phyloP scores from a whole-genome alignment of 2,797 vertebrate species.

The Pseudochirops corinnae region DNA sequence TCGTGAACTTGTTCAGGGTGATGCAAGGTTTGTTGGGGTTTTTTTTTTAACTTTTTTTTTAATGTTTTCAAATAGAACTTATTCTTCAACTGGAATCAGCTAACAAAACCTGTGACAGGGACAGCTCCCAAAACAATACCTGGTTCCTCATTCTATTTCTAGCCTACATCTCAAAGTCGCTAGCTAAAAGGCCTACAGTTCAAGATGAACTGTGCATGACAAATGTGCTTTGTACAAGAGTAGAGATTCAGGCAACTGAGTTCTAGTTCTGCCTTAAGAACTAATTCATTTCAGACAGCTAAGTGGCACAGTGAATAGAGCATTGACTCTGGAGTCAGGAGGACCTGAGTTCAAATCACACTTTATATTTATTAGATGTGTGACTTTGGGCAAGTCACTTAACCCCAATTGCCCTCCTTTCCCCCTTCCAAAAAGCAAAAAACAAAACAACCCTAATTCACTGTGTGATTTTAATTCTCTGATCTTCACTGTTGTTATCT shows the following conservation, averaged over 20 bases:
- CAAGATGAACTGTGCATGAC: not conserved
- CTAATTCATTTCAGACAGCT: not conserved
- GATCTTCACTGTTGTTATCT: not conserved
- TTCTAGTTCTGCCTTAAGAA: not conserved
- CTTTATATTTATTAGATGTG: too few relatives aligned
- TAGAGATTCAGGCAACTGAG: not conserved
- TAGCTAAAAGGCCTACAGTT: not conserved
- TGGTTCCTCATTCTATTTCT: not conserved
- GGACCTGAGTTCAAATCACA: too few relatives aligned
- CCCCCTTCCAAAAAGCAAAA: too few relatives aligned
- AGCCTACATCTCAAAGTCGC: not conserved
- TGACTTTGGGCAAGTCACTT: too few relatives aligned
- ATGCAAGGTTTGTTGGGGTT: not conserved
- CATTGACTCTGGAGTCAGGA: too few relatives aligned
- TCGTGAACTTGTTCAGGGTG: not conserved
- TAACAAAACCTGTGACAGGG: not conserved
- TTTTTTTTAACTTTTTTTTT: not conserved
- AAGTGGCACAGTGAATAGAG: too few relatives aligned
- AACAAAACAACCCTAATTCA: not conserved
- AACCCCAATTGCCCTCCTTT: too few relatives aligned
- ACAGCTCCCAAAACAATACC: constrained; percentile 19
- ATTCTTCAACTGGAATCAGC: not conserved
- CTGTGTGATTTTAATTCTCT: not conserved
- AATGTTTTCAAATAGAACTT: not conserved
- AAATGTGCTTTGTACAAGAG: not conserved